Percentiles rank a stretch among this genome's conserved stretches.
Conservation (phyloP, 2,888 invertebrate genomes). For the Drosophila nr. medialis region DNA sequence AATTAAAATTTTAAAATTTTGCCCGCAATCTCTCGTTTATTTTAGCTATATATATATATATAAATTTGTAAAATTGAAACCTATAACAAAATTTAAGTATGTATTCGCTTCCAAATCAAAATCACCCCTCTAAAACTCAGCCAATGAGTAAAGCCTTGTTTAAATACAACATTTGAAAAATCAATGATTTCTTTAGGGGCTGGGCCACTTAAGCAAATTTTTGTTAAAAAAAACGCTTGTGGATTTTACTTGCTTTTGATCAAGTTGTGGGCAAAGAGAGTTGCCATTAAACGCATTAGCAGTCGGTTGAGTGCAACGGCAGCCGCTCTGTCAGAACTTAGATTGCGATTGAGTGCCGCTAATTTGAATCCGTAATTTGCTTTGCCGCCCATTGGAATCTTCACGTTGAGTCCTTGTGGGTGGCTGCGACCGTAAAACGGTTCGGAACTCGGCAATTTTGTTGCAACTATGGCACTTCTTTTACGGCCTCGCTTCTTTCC, state of each 20-base stretch:
- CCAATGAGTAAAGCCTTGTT: constrained; percentile 47
- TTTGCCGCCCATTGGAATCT: constrained; percentile 26
- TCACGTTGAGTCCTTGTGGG: constrained; percentile 9
- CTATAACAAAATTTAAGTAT: not conserved
- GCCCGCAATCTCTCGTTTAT: not conserved
- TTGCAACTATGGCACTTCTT: constrained; percentile 53
- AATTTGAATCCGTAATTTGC: constrained; percentile 78
- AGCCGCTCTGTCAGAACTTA: constrained; percentile 50
- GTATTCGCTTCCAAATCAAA: not conserved
- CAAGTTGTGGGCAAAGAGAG: constrained; percentile 65
- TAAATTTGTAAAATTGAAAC: no score
- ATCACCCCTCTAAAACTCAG: constrained; percentile 55
- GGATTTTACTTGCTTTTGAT: constrained; percentile 64
- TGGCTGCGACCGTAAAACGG: constrained; percentile 45
- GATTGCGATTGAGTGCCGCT: constrained; percentile 79
- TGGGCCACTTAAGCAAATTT: constrained; percentile 36
- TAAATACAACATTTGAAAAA: constrained; percentile 61
- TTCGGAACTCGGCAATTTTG: constrained; percentile 72
- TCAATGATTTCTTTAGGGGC: constrained; percentile 63
- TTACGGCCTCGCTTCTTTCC: constrained; percentile 59
- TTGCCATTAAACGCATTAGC: constrained; percentile 70
- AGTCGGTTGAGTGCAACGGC: constrained; percentile 56
- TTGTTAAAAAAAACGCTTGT: constrained; percentile 42
- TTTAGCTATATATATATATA: no score
- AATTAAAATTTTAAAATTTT: not conserved